Conservation (phyloP, 2,113 vertebrate species). For the Microtus oregoni region DNA sequence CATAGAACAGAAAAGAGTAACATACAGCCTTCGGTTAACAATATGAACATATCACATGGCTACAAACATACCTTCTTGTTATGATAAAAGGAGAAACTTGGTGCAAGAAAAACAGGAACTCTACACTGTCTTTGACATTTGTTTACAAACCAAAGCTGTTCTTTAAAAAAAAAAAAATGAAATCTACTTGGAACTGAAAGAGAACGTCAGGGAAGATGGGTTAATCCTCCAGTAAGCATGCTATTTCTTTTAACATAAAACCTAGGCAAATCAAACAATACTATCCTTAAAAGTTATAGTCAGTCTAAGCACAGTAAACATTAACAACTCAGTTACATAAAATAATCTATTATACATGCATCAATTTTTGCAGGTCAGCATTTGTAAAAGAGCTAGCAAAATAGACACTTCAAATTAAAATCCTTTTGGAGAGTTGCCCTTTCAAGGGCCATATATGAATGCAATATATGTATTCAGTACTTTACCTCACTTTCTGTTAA, state of each 20-base stretch:
- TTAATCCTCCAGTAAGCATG: background rate
- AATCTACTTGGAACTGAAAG: background rate
- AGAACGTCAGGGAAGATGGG: background rate
- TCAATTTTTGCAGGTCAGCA: constrained; percentile 29
- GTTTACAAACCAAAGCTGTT: background rate
- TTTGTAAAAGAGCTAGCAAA: constrained; percentile 12
- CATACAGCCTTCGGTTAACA: background rate
- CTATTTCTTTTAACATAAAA: constrained; percentile 21
- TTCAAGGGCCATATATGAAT: background rate
- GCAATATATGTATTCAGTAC: background rate
- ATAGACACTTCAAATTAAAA: background rate
- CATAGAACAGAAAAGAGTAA: constrained; percentile 10
- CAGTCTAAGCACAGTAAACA: background rate
- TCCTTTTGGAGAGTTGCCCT: background rate
- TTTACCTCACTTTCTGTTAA: constrained; percentile 15
- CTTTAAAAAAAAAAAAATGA: background rate
- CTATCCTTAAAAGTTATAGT: constrained; percentile 33
- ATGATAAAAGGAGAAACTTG: background rate
- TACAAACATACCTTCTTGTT: background rate
- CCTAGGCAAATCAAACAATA: constrained; percentile 40
- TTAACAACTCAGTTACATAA: background rate
- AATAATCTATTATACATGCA: constrained; percentile 24
- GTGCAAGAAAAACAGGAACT: background rate
- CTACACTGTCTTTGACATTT: background rate
- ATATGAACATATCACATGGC: background rate